Evolutionary conservation across 2,113 vertebrate genomes (phyloP).

Genomic region (Proterorhinus semilunaris): DNA sequence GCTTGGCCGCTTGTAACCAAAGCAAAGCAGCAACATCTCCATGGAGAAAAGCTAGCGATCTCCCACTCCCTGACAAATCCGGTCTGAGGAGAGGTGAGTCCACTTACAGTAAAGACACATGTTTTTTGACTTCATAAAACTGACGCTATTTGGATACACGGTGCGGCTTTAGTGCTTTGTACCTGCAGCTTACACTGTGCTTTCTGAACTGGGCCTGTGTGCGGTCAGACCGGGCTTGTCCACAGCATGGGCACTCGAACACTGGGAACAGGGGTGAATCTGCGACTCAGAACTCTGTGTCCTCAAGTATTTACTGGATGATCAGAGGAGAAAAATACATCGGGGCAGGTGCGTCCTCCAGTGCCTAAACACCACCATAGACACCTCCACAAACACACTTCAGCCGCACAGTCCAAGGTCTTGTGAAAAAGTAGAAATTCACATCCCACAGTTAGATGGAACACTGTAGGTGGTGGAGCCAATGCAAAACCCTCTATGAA

Average conservation of each 20-base stretch:
- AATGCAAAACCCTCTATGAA: constrained; percentile 75
- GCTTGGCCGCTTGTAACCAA: too few relatives aligned
- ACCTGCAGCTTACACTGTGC: background rate
- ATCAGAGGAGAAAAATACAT: constrained; percentile 45
- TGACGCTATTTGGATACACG: too few relatives aligned
- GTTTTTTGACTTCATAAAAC: too few relatives aligned
- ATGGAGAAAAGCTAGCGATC: too few relatives aligned
- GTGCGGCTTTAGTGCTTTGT: too few relatives aligned
- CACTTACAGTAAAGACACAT: too few relatives aligned
- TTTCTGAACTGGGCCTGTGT: background rate
- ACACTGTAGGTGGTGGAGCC: constrained; percentile 74
- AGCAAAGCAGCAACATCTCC: too few relatives aligned
- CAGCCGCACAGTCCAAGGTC: constrained; percentile 60
- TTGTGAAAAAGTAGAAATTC: constrained; percentile 63
- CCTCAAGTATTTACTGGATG: constrained; percentile 44
- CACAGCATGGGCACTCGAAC: constrained; percentile 12
- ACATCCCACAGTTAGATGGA: constrained; percentile 66
- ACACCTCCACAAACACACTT: constrained; percentile 62
- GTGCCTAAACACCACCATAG: constrained; percentile 43
- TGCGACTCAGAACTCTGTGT: constrained; percentile 35
- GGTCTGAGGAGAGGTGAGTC: too few relatives aligned
- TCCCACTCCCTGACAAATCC: too few relatives aligned
- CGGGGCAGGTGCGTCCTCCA: constrained; percentile 39
- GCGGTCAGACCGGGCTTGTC: constrained; percentile 12
- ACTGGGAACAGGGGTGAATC: constrained; percentile 27